Base-by-base conservation (phyloP, 2,888 invertebrate species). In the Colletes collaris region DNA sequence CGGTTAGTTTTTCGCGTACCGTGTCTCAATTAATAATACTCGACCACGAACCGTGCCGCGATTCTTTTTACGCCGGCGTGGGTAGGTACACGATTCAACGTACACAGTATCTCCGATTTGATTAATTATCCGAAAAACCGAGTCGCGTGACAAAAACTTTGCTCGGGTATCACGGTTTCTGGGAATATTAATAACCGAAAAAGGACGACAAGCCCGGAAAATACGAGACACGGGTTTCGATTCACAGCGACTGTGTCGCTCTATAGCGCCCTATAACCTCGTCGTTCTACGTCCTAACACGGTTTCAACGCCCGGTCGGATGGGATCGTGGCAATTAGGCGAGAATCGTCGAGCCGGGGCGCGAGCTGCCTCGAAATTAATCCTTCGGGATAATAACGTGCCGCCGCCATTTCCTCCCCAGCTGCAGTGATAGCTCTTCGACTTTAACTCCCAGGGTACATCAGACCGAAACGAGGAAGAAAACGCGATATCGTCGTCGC, bases 261-360 rank as follows among this genome's bases (percentile, higher is more conserved):
- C 16, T 46, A 16, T n/a, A 62, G 16, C 37, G 10, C n/a, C 5
- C 27, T 46, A 10, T 46, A 8, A 8, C 10, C 10, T 46, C 7
- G 40, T 19, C 50, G 44, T 53, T 53, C 49, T 7, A 35, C 60
- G 6, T 40, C 11, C 56, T 53, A 56, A 62, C 50, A 27, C 13
- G 35, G 56, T 58, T 64, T 72, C 60, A 66, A 68, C 72, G 62
- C 16, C 56, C 11, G 11, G 74, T 66, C 66, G 73, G 55, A 78
- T 80, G 76, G 79, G 83, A 87, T 85, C 84, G 87, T 73, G 76
- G 85, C 87, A 88, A 88, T 88, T 88, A 87, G 86, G 71, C 75
- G 81, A 82, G 81, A 87, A 86, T 87, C 86, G 83, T 85, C 80
- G 79, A 76, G 71, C 68, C 35, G 52, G 40, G 55, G 52, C 69